phyloP scores from a whole-genome alignment of 2,797 vertebrate genomes.

The Parotocinclus haroldoi region DNA sequence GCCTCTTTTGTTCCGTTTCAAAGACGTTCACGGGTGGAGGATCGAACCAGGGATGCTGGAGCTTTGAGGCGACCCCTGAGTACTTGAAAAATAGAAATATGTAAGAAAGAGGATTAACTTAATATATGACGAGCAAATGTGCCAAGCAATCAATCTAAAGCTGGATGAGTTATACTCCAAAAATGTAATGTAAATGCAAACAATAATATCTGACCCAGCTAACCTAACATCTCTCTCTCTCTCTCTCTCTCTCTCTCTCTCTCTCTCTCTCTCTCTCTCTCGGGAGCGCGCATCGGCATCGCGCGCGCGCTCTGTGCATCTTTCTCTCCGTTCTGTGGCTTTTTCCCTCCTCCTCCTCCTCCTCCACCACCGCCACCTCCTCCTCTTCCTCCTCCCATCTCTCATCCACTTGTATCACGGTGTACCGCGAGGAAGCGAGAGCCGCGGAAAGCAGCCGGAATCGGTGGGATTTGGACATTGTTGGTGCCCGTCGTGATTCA shows the following conservation, averaged over 20 bases:
- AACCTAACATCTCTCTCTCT: neutral
- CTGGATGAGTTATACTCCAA: too few species aligned
- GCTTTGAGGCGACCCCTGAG: too few species aligned
- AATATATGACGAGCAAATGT: too few species aligned
- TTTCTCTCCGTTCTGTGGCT: conserved; percentile 6
- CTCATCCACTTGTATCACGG: conserved; percentile 63
- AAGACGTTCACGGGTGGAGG: too few species aligned
- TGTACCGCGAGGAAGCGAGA: conserved; percentile 56
- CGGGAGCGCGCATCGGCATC: neutral
- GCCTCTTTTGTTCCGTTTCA: too few species aligned
- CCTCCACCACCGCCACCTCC: conserved; percentile 4
- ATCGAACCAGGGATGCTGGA: too few species aligned
- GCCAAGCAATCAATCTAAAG: too few species aligned
- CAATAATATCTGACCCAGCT: too few species aligned
- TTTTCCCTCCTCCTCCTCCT: conserved; percentile 10
- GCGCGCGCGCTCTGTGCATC: conserved; percentile 15
- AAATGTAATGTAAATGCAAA: too few species aligned
- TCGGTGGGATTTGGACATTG: conserved; percentile 36
- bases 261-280: conserved; percentile 2
- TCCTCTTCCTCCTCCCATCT: conserved; percentile 10
- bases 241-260: neutral
- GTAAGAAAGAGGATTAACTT: too few species aligned
- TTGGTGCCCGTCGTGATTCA: conserved; percentile 6
- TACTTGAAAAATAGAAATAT: too few species aligned
- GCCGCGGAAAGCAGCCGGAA: conserved; percentile 49